phyloP scores from a whole-genome alignment of 2,113 vertebrate species.

The Himantopus leucocephalus region DNA sequence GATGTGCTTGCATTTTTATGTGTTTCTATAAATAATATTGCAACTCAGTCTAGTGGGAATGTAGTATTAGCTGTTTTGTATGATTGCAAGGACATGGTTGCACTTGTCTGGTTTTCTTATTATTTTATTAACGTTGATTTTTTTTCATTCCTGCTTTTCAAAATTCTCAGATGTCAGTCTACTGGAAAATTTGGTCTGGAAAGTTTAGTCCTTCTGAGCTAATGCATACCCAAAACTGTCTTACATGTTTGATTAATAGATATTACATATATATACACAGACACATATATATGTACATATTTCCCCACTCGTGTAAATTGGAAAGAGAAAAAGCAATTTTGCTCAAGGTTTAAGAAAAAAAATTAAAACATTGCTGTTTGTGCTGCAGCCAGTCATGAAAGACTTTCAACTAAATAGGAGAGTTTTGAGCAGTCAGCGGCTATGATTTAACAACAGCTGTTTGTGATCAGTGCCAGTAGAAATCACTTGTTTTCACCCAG shows the following conservation, averaged over 20 bases:
- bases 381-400: neutral
- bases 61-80: neutral
- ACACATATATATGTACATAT: neutral
- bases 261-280: neutral
- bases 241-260: neutral
- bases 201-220: neutral
- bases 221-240: neutral
- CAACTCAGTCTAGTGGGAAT: neutral
- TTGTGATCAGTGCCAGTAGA: constrained; percentile 49
- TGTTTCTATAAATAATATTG: neutral
- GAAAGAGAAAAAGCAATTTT: neutral
- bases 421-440: constrained; percentile 20
- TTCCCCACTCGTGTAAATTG: neutral
- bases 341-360: neutral
- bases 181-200: neutral
- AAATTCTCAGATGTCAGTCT: neutral
- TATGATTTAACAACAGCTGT: constrained; percentile 54
- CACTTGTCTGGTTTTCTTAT: neutral
- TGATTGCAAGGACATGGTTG: neutral
- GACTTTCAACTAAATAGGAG: constrained; percentile 2
- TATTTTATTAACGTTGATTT: neutral
- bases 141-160: neutral
- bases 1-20: constrained; percentile 1
- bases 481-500: constrained; percentile 48
- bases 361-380: neutral